Base-by-base conservation (phyloP, 2,113 vertebrate genomes). In the Pionites leucogaster region DNA sequence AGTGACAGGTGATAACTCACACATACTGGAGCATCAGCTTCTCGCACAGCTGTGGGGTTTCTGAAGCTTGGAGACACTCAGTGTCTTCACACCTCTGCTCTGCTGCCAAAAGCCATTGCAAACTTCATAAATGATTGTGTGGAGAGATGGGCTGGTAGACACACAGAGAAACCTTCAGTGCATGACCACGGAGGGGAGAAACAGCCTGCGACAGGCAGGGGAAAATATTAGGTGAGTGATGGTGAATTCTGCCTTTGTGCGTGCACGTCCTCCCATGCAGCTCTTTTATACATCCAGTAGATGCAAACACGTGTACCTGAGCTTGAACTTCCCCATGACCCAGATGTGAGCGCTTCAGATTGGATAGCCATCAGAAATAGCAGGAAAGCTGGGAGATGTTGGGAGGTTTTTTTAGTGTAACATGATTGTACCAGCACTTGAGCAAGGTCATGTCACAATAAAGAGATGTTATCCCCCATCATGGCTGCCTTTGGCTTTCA, bases 251-350 rank as follows among this genome's bases (percentile, higher is more conserved):
- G 47, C 18, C 25, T 50, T 15, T 42, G 22, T 39, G 71, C 35
- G 28, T 55, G 42, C 24, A 44, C 12, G 17, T 35, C 53, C 29
- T 90, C 35, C 72, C 1, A 0, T 68, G 42, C 0, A 0, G 27
- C 60, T 91, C 5, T 5, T 31, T 39, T 41, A 52, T 31, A 28
- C 6, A 49, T n/a, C 8, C 16, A n/a, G 52, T 2, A 47, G 18
- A 42, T 28, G 29, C 4, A n/a, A 74, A 31, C 65, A 46, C 29
- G 7, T 2, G 6, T 3, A n/a, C 25, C n/a, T 63, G 35, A 89
- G n/a, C 68, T 79, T 72, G 71, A 62, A 52, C 20, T 84, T 68
- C 42, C 59, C 31, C 68, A 42, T 0, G 0, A 63, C 25, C 39
- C 60, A 75, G 50, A 47, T 3, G 11, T 1, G 1, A 86, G 31